Evolutionary conservation across 2,888 invertebrate genomes (phyloP).

Genomic region (Arenicola marina): DNA sequence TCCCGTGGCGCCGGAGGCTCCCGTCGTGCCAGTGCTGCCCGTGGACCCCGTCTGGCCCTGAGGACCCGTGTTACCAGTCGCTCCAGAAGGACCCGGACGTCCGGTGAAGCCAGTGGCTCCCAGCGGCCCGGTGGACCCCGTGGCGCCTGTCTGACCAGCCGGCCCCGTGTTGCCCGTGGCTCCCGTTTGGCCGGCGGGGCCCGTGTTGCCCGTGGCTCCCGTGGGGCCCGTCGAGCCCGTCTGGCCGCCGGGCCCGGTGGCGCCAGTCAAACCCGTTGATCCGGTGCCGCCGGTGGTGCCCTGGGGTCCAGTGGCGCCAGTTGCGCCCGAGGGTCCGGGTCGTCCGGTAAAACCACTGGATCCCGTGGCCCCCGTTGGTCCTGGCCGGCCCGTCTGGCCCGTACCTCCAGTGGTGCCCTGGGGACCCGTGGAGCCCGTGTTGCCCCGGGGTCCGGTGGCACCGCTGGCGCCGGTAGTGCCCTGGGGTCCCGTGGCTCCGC

Average conservation of each 20-base stretch:
- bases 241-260: background rate
- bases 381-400: slow-evolving; percentile 5
- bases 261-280: background rate
- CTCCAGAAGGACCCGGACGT: slow-evolving; percentile 2
- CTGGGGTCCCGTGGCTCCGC: slow-evolving; percentile 14
- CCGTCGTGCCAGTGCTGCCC: slow-evolving; percentile 64
- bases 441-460: slow-evolving; percentile 9
- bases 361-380: slow-evolving; percentile 2
- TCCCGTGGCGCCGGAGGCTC: slow-evolving; percentile 58
- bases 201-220: background rate
- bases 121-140: slow-evolving; percentile 1
- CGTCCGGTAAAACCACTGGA: background rate
- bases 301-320: background rate
- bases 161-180: background rate
- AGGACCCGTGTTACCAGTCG: slow-evolving; percentile 1
- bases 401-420: slow-evolving; percentile 9
- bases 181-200: background rate
- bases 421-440: slow-evolving; percentile 12
- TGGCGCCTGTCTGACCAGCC: background rate
- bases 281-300: background rate
- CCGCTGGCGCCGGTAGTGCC: slow-evolving; percentile 8
- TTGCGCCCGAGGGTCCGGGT: background rate
- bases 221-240: background rate
- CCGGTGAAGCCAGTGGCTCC: slow-evolving; percentile 1
- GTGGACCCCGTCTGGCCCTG: slow-evolving; percentile 68